Percentiles rank a stretch among this genome's conserved stretches.
phyloP scores from a whole-genome alignment of 2,113 vertebrate species.

The Arothron firmamentum region DNA sequence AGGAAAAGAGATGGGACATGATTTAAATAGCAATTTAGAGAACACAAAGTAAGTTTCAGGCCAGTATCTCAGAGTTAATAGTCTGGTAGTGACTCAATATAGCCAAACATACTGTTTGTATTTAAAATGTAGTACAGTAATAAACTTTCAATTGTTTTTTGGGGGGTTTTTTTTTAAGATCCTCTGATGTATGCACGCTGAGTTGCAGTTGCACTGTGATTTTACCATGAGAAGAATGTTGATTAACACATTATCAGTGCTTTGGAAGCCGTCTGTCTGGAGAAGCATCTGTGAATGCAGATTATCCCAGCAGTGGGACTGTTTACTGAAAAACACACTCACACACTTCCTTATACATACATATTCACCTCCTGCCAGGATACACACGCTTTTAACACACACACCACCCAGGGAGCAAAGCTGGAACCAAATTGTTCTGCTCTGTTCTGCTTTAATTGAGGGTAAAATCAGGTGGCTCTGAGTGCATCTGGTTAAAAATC shows the following conservation, averaged over 20 bases:
- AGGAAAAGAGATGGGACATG: too few species aligned
- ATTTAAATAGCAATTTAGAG: too few species aligned
- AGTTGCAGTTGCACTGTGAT: conserved; percentile 13
- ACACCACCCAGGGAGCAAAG: conserved; percentile 22
- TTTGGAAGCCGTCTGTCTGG: conserved; percentile 17
- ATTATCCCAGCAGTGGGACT: conserved; percentile 43
- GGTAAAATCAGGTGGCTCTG: conserved; percentile 57
- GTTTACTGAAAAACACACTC: conserved; percentile 37
- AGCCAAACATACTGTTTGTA: conserved; percentile 8
- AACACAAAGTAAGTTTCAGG: too few species aligned
- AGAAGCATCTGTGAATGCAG: conserved; percentile 16
- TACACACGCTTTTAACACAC: conserved; percentile 14
- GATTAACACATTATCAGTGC: conserved; percentile 40
- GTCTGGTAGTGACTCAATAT: too few species aligned
- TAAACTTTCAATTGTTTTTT: too few species aligned
- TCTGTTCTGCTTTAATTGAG: conserved; percentile 61
- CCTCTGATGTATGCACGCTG: neutral
- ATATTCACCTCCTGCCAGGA: conserved; percentile 3
- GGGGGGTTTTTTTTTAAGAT: too few species aligned
- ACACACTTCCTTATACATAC: conserved; percentile 17
- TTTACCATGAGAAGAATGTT: conserved; percentile 26
- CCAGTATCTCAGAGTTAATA: too few species aligned
- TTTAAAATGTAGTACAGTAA: too few species aligned
- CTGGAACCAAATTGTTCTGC: conserved; percentile 29
- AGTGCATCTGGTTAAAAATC: conserved; percentile 48